A percentile compares a stretch with the other conserved stretches of the same genome.
Conservation (phyloP, 1,140 invertebrate species). For the Ruditapes philippinarum region DNA sequence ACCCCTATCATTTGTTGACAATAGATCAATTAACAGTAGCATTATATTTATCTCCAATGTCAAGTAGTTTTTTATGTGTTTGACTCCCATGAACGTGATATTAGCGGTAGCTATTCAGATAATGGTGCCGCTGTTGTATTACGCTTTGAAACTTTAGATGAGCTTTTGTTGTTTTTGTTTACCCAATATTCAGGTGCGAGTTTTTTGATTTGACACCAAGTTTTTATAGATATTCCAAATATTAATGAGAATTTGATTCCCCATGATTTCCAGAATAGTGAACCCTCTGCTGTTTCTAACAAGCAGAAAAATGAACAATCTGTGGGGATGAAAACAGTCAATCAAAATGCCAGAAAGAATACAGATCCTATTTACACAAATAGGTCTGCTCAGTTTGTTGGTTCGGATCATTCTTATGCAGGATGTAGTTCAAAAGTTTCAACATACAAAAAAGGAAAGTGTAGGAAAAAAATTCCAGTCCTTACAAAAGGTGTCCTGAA, state of each 20-base stretch:
- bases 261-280: too few species aligned
- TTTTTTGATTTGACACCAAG: conserved; percentile 13
- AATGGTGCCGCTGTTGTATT: conserved; percentile 22
- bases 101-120: background rate
- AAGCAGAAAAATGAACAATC: too few species aligned
- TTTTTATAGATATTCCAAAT: background rate
- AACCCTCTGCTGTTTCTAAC: too few species aligned
- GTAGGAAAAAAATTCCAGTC: too few species aligned
- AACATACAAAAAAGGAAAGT: too few species aligned
- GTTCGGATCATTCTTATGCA: too few species aligned
- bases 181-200: background rate
- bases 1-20: conserved; percentile 10
- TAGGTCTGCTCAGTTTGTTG: too few species aligned
- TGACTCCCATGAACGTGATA: conserved; percentile 48
- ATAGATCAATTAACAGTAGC: conserved; percentile 24
- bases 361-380: too few species aligned
- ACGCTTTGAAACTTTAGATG: background rate
- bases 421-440: too few species aligned
- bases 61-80: background rate
- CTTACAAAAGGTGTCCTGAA: too few species aligned
- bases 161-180: conserved; percentile 6
- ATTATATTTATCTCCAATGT: background rate
- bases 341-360: background rate
- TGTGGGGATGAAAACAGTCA: too few species aligned
- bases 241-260: too few species aligned